Base-by-base conservation (phyloP, 2,888 invertebrate species). In the Ormyrus nitidulus region DNA sequence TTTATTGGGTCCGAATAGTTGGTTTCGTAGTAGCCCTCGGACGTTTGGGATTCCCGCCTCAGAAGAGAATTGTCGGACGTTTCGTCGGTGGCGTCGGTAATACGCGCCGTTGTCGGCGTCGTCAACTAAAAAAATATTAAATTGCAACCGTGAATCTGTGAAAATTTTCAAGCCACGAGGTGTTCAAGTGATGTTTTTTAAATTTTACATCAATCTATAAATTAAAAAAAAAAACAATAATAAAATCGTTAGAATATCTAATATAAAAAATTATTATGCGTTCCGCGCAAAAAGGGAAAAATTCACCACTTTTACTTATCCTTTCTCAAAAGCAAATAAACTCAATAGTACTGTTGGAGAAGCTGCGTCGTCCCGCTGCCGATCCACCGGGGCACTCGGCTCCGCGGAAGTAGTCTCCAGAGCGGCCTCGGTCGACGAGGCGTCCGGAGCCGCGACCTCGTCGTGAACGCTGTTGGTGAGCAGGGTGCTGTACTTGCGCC, bases 381-480 rank as follows among this genome's bases (percentile, higher is more conserved):
- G 72, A 8, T 59, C 59, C 19, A 49, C 11, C 4, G 34, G 34
- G 0, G 34, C 34, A 4, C 34, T 34, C 34, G 34, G 34, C 5
- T 19, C 68, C n/a, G 62, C 1, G 0, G 62, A 44, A 0, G 54
- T 53, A 1, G 59, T 10, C 59, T 68, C 51, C 2, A 34, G 0
- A 1, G 76, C 61, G 11, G 59, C 44, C 19, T 58, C 74, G 9
- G 61, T 76, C 10, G 76, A 69, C 6, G 49, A 6, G 19, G 8
- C 19, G 7, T 74, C 58, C 6, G 69, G 54, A 0, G 66, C 34
- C 5, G 59, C 51, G 9, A 79, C n/a, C 0, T 79, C 81, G 7
- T 79, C 76, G 70, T 90, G 87, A 9, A 90, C 87, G 66, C 88
- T 90, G 64, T 90, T 90, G 1, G 89, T 90, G 13, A 89, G 78